Evolutionary conservation across 2,113 vertebrate species (phyloP).

Genomic region (Psephotus haematonotus): DNA sequence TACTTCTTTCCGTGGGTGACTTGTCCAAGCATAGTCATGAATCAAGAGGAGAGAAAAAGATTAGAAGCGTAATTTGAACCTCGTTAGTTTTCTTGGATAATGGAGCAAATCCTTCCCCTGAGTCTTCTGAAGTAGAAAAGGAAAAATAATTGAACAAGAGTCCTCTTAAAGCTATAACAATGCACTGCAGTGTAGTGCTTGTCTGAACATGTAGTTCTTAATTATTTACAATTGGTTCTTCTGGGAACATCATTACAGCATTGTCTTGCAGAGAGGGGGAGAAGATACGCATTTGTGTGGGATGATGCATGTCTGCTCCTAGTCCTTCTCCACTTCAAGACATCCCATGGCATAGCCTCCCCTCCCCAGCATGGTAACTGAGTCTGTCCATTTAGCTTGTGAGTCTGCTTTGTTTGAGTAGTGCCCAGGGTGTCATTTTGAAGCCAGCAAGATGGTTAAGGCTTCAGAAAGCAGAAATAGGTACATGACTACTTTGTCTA

Average conservation of each 20-base stretch:
- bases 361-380: fast-evolving
- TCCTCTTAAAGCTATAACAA: not conserved
- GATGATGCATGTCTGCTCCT: not conserved
- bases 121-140: not conserved
- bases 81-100: not conserved
- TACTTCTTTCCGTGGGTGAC: not conserved
- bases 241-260: not conserved
- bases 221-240: not conserved
- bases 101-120: not conserved
- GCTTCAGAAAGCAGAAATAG: not conserved
- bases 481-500: not conserved
- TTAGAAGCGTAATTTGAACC: not conserved
- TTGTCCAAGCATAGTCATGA: not conserved
- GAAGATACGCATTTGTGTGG: not conserved
- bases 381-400: not conserved
- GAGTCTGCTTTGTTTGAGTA: not conserved
- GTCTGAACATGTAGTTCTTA: not conserved
- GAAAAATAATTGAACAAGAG: not conserved
- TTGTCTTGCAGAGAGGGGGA: not conserved
- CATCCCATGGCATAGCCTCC: not conserved
- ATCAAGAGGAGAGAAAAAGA: not conserved
- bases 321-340: not conserved
- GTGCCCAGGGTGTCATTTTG: not conserved
- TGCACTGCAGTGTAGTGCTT: not conserved
- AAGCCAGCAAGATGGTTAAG: not conserved